Conservation (phyloP, 2,888 invertebrate species). For the Agrypnus murinus region DNA sequence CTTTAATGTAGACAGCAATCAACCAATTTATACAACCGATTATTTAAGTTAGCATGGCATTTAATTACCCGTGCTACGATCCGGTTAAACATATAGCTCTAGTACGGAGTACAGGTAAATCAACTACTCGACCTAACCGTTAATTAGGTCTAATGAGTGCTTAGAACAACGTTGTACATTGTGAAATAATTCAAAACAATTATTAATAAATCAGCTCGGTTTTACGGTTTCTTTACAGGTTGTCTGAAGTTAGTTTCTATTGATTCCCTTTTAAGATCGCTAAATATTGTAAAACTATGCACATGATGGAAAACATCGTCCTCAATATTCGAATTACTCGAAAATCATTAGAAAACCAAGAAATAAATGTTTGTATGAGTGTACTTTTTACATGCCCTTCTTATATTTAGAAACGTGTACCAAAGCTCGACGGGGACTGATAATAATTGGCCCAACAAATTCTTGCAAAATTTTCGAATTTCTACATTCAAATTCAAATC, state of each 20-base stretch:
- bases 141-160: constrained; percentile 59
- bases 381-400: too few relatives aligned
- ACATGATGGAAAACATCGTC: constrained; percentile 18
- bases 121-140: constrained; percentile 55
- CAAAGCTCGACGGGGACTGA: too few relatives aligned
- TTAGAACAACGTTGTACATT: constrained; percentile 54
- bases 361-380: too few relatives aligned
- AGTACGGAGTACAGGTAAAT: constrained; percentile 49
- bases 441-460: too few relatives aligned
- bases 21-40: constrained; percentile 58
- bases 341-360: background rate
- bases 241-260: constrained; percentile 33
- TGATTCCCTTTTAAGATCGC: constrained; percentile 32
- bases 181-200: constrained; percentile 57
- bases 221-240: constrained; percentile 41
- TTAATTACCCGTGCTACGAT: constrained; percentile 59
- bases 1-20: constrained; percentile 53
- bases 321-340: constrained; percentile 9
- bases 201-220: constrained; percentile 57
- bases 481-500: too few relatives aligned
- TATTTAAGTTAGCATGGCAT: constrained; percentile 59
- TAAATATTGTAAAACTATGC: constrained; percentile 28
- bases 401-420: too few relatives aligned
- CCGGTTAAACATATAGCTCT: constrained; percentile 55
- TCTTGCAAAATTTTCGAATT: too few relatives aligned